Percentiles rank a stretch among this genome's conserved stretches.
These are phyloP conservation scores for Poeciliopsis turneri DNA, from an alignment of 2,797 vertebrate species.

Conservation along the genomic window DNA sequence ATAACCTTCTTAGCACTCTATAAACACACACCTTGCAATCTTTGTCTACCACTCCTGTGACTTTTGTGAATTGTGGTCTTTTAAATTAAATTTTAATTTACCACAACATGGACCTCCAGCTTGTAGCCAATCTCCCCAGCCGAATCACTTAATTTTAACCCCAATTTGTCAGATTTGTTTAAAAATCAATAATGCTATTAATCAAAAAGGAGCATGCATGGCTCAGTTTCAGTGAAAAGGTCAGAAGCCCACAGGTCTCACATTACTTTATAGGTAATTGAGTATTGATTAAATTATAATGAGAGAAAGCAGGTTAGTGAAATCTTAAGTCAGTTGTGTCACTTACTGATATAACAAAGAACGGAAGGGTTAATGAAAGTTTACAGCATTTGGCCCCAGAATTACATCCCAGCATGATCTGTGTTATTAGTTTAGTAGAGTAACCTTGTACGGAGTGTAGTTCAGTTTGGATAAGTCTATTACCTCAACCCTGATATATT, in stretches of 20 bases:
- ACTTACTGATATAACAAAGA: constrained; percentile 53
- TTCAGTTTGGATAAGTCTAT: constrained; percentile 39
- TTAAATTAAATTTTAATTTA: not conserved
- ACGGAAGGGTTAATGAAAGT: constrained; percentile 50
- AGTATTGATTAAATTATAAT: constrained; percentile 77
- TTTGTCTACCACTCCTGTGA: not conserved
- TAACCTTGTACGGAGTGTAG: constrained; percentile 38
- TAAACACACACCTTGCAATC: not conserved
- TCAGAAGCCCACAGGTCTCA: constrained; percentile 51
- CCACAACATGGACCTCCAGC: not conserved
- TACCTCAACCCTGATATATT: constrained; percentile 27
- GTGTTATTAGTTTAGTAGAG: constrained; percentile 34
- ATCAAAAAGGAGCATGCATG: constrained; percentile 52
- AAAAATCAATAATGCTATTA: constrained; percentile 60
- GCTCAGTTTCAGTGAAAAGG: constrained; percentile 44
- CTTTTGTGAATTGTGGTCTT: not conserved
- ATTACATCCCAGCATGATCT: constrained; percentile 40
- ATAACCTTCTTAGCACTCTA: not conserved
- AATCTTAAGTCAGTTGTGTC: constrained; percentile 68
- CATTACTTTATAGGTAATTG: constrained; percentile 74
- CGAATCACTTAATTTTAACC: constrained; percentile 41
- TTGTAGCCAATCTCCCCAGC: constrained; percentile 20
- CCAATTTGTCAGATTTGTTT: constrained; percentile 53
- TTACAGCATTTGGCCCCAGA: constrained; percentile 46
- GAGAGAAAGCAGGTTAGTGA: constrained; percentile 72